Evolutionary conservation across 2,888 invertebrate species (phyloP).

Genomic region (Trachelus tabidus): DNA sequence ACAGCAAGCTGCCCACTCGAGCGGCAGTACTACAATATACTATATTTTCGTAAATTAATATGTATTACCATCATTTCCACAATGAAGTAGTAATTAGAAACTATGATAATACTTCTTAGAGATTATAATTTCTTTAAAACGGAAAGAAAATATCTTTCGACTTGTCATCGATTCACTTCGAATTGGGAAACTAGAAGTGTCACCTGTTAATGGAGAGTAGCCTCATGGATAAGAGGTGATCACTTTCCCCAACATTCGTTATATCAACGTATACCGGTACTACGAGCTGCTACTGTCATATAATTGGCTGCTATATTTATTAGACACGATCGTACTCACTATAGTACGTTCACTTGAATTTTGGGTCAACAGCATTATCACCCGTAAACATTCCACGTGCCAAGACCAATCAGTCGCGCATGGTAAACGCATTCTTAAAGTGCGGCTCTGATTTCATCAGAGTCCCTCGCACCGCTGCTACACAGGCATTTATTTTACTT

Average conservation of each 20-base stretch:
- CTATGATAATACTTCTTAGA: neutral
- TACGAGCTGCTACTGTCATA: neutral
- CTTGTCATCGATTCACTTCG: neutral
- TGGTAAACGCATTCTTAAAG: neutral
- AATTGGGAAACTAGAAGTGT: neutral
- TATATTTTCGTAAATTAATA: neutral
- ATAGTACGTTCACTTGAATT: neutral
- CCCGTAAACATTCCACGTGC: slow-evolving; percentile 7
- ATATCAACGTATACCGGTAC: neutral
- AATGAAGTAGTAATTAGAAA: neutral
- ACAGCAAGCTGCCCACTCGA: neutral
- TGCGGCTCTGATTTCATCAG: neutral
- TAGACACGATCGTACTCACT: neutral
- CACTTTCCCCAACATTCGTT: slow-evolving; percentile 1
- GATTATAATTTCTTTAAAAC: neutral
- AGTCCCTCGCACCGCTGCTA: neutral
- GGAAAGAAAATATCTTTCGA: neutral
- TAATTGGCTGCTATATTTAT: slow-evolving; percentile 3
- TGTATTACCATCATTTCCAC: neutral
- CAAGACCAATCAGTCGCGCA: neutral
- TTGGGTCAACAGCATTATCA: neutral
- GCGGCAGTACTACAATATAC: neutral
- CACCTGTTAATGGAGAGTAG: neutral
- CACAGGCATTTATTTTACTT: neutral
- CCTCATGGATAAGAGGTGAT: neutral